phyloP scores from a whole-genome alignment of 1,140 invertebrate genomes.

The Schlechtendalia chinensis region DNA sequence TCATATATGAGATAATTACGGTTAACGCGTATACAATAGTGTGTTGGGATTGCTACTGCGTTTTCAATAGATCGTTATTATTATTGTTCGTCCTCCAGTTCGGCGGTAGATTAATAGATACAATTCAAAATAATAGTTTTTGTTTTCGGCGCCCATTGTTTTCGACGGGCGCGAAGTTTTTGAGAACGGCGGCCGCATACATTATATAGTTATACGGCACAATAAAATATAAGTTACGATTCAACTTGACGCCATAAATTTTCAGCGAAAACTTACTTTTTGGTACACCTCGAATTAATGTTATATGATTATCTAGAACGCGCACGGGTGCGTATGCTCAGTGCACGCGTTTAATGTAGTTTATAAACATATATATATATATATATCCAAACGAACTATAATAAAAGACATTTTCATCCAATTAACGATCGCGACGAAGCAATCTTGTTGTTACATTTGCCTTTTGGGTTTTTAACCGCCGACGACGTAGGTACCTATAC shows the following conservation, averaged over 20 bases:
- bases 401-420: not conserved
- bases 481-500: too few relatives aligned
- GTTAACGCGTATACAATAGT: not conserved
- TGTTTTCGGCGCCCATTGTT: conserved; percentile 22
- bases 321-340: not conserved
- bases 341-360: not conserved
- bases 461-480: not conserved
- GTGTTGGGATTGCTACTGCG: not conserved
- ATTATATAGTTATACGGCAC: conserved; percentile 7
- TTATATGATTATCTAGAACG: conserved; percentile 26
- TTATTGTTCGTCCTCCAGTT: not conserved
- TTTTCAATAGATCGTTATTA: conserved; percentile 26
- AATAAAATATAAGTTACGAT: conserved; percentile 50
- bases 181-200: conserved; percentile 25
- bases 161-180: conserved; percentile 25
- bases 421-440: not conserved
- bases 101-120: conserved; percentile 16
- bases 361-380: not conserved
- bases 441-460: not conserved
- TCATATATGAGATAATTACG: conserved; percentile 8
- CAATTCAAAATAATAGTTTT: conserved; percentile 39
- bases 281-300: conserved; percentile 44
- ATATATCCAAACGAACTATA: not conserved
- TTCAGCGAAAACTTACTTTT: conserved; percentile 38
- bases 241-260: conserved; percentile 44